Conservation (phyloP, 2,113 vertebrate species). For the Psittacula cyanocephala region DNA sequence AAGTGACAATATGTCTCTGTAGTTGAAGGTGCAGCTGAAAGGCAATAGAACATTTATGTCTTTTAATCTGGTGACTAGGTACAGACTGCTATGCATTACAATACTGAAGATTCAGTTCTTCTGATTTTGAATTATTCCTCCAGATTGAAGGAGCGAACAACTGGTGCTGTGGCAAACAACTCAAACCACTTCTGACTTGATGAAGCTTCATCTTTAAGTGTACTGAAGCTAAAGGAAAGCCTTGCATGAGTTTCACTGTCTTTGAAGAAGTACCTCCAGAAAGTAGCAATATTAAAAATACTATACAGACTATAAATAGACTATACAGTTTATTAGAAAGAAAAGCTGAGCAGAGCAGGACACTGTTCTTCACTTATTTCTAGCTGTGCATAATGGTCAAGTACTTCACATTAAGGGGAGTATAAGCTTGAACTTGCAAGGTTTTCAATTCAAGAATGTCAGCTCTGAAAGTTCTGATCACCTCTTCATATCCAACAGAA, state of each 20-base stretch:
- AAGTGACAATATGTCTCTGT: neutral
- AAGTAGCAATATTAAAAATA: neutral
- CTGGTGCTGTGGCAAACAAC: neutral
- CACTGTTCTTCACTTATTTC: neutral
- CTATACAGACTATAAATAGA: neutral
- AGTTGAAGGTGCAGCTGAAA: neutral
- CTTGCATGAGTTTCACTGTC: neutral
- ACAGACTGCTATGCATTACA: neutral
- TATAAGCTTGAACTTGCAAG: neutral
- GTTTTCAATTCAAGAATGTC: neutral
- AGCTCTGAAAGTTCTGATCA: neutral
- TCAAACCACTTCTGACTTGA: neutral
- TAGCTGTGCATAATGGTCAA: neutral
- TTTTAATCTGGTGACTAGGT: neutral
- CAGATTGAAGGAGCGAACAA: neutral
- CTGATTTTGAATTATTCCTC: neutral
- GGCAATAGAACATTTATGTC: neutral
- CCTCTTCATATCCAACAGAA: neutral
- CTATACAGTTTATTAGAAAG: neutral
- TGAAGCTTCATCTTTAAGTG: neutral
- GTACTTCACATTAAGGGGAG: neutral
- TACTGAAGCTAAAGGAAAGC: neutral
- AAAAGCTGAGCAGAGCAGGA: neutral
- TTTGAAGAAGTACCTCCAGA: neutral
- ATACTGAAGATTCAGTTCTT: neutral